Base-by-base conservation (phyloP, 2,888 invertebrate genomes). In the Lamellibrachia satsuma region DNA sequence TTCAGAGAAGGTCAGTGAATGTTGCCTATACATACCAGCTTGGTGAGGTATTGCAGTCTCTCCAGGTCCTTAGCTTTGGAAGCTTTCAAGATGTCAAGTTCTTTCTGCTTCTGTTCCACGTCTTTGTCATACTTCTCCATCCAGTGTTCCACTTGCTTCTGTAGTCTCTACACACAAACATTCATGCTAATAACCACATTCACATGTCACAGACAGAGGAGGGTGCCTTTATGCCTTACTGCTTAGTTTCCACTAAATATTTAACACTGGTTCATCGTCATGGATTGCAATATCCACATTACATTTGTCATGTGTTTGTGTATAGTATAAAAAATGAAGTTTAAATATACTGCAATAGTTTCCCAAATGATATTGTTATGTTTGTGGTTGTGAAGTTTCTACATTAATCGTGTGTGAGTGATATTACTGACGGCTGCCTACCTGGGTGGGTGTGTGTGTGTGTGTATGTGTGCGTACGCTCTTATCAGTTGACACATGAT, bases 61-160 rank as follows among this genome's bases (percentile, higher is more conserved):
- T 96, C 96, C 92, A 96, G 94, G 94, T 96, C 96, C 93, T 96
- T 96, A 55, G 96, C 96, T 92, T 96, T 96, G 22, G 96, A 95
- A 9, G 96, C 96, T 92, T 96, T 96, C 51, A 96, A 94, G 2
- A 96, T 95, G 92, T 96, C 96, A 52, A 96, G 94, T 93, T 96
- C 96, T 93, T 95, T 95, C 93, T 96, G 96, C 93, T 96, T 96
- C 91, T 95, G 95, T 90, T 96, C 96, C 22, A 96, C 96, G 94
- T 96, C 96, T 92, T 95, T 95, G 91, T 96, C 96, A 93, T 96
- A 96, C 92, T 96, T 96, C 92, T 96, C 96, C 95, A 96, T 96
- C 96, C 96, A 96, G 92, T 95, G 95, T 92, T 96, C 96, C 52
- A 96, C 95, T 93, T 96, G 96, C 94, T 95, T 95, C 92, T 95